These are phyloP conservation scores for Amphipyra berbera DNA, from an alignment of 2,888 invertebrate genomes.

Conservation along the genomic window DNA sequence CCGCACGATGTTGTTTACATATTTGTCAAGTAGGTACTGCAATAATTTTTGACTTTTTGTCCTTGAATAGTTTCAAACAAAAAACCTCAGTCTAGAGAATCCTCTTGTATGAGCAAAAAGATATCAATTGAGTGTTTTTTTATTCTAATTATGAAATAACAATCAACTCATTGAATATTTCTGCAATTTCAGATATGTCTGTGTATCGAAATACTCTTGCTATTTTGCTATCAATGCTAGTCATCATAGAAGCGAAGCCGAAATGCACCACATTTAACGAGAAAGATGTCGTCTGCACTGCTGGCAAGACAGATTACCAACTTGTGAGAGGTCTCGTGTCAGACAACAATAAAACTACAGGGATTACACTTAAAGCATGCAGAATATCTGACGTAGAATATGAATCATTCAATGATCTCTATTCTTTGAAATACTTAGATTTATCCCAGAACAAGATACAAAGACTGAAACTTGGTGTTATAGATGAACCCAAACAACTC, in stretches of 20 bases:
- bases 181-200: constrained; percentile 51
- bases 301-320: constrained; percentile 57
- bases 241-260: constrained; percentile 47
- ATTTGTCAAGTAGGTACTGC: no score
- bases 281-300: constrained; percentile 54
- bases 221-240: constrained; percentile 23
- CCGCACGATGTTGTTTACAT: no score
- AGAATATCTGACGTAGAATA: constrained; percentile 60
- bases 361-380: constrained; percentile 63
- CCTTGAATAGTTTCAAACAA: no score
- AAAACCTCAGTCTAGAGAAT: no score
- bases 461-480: constrained; percentile 53
- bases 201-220: constrained; percentile 5
- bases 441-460: constrained; percentile 62
- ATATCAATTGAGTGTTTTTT: no score
- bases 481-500: constrained; percentile 57
- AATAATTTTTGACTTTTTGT: no score
- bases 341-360: constrained; percentile 62
- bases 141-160: no score
- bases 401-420: constrained; percentile 60
- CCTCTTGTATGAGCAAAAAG: no score
- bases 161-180: no score
- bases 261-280: constrained; percentile 49
- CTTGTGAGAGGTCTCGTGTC: constrained; percentile 66
- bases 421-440: constrained; percentile 56